These are phyloP conservation scores for Hyles vespertilio DNA, from an alignment of 1,140 invertebrate genomes.

Conservation along the genomic window DNA sequence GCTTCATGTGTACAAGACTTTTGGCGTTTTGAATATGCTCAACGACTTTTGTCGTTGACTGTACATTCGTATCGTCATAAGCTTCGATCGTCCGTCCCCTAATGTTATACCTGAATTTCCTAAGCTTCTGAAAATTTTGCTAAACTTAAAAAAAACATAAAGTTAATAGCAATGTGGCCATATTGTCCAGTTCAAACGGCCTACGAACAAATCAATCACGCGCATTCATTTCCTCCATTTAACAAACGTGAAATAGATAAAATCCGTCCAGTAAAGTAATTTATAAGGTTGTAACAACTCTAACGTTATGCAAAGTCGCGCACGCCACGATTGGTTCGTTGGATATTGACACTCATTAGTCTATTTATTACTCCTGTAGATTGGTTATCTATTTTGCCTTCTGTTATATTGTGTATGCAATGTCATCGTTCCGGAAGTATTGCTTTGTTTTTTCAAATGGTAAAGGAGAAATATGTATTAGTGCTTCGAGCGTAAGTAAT, in stretches of 20 bases:
- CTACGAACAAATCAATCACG: background rate
- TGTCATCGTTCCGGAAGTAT: constrained; percentile 26
- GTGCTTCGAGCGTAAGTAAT: too few species aligned
- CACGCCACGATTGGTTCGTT: constrained; percentile 35
- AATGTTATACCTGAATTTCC: too few species aligned
- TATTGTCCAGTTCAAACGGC: too few species aligned
- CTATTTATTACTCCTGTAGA: constrained; percentile 57
- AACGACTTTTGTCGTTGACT: too few species aligned
- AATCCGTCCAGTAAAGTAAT: background rate
- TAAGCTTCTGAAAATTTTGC: too few species aligned
- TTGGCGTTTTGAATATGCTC: too few species aligned
- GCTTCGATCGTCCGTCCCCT: too few species aligned
- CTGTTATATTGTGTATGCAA: constrained; percentile 37
- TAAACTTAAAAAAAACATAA: too few species aligned
- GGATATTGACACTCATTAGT: constrained; percentile 66
- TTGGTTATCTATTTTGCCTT: constrained; percentile 57
- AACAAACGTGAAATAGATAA: background rate
- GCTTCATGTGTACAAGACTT: too few species aligned
- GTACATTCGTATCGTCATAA: too few species aligned
- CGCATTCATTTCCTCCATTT: background rate
- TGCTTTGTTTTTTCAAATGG: background rate
- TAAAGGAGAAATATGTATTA: too few species aligned
- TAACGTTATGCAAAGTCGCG: constrained; percentile 11
- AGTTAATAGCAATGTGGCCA: too few species aligned
- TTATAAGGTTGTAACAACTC: constrained; percentile 7